Percentiles rank a stretch among this genome's conserved stretches.
phyloP scores from a whole-genome alignment of 2,888 invertebrate genomes.

The Strigamia transsilvanica region DNA sequence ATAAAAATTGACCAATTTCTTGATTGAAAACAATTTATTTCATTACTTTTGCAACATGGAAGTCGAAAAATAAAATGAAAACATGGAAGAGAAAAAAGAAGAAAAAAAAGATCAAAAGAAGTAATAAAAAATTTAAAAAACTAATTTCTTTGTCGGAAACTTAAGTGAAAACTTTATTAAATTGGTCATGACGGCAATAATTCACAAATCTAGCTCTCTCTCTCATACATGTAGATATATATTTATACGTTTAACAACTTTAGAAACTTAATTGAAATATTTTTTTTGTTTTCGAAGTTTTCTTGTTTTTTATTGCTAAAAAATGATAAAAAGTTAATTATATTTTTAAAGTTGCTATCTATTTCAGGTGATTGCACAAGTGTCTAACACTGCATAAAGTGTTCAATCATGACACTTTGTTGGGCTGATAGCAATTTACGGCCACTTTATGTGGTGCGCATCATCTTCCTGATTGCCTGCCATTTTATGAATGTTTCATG shows the following conservation, averaged over 20 bases:
- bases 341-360: background rate
- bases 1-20: background rate
- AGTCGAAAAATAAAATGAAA: background rate
- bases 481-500: conserved; percentile 30
- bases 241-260: background rate
- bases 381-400: conserved; percentile 21
- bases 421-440: conserved; percentile 25
- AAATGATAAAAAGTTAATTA: conserved; percentile 12
- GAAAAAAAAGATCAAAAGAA: background rate
- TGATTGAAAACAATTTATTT: conserved; percentile 41
- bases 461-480: conserved; percentile 26
- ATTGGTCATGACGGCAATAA: conserved; percentile 18
- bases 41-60: conserved; percentile 29
- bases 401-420: conserved; percentile 30
- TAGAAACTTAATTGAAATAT: background rate
- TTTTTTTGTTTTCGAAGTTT: background rate
- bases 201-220: background rate
- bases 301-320: background rate
- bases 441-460: conserved; percentile 26
- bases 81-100: background rate
- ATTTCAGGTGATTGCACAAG: background rate
- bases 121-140: background rate
- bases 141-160: background rate
- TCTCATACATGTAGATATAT: background rate
- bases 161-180: conserved; percentile 38